These are phyloP conservation scores for Cichladusa arquata DNA, from an alignment of 2,113 vertebrate genomes.

Conservation along the genomic window DNA sequence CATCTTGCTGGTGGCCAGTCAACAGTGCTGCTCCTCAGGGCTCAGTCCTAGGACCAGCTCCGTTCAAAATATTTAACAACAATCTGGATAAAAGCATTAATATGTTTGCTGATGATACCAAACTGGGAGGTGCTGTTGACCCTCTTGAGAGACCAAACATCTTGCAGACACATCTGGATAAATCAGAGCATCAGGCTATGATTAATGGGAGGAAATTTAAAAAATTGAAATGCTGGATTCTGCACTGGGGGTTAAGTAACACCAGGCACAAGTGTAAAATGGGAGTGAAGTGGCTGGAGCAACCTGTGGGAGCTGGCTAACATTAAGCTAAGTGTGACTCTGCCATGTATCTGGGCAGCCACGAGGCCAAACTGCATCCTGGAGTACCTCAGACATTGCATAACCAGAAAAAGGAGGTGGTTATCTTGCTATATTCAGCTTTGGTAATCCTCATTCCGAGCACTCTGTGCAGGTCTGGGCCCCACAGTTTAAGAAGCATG, in stretches of 20 bases:
- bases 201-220: background rate
- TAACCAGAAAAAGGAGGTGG: background rate
- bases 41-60: background rate
- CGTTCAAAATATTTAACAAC: background rate
- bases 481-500: background rate
- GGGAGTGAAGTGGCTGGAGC: background rate
- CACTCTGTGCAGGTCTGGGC: background rate
- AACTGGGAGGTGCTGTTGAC: background rate
- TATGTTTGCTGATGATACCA: background rate
- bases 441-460: background rate
- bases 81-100: background rate
- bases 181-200: background rate
- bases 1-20: background rate
- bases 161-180: background rate
- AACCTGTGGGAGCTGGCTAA: no score
- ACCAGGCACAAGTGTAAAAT: background rate
- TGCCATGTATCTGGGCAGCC: background rate
- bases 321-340: background rate
- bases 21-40: background rate
- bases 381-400: background rate
- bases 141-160: background rate
- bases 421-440: background rate
- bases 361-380: background rate
- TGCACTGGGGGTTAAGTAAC: background rate
- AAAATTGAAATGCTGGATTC: background rate